Percentiles rank a stretch among this genome's conserved stretches.
Evolutionary conservation across 2,888 invertebrate genomes (phyloP).

Genomic region (Thumatha senex): DNA sequence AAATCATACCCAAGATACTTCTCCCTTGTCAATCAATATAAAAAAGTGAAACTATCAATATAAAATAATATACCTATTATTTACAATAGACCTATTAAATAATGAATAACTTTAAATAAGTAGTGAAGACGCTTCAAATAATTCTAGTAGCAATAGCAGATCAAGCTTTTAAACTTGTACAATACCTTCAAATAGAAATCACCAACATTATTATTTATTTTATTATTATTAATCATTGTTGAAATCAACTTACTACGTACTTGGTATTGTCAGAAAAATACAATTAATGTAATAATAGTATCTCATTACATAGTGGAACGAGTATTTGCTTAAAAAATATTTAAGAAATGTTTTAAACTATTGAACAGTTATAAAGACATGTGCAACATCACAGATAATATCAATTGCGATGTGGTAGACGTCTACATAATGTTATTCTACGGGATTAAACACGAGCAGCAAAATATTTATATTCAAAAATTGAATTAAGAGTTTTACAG

Average conservation of each 20-base stretch:
- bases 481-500: neutral
- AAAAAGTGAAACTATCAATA: conserved; percentile 72
- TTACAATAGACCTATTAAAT: conserved; percentile 72
- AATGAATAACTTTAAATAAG: conserved; percentile 54
- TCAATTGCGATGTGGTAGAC: conserved; percentile 74
- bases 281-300: too few species aligned
- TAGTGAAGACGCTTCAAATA: conserved; percentile 62
- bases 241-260: neutral
- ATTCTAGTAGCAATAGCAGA: conserved; percentile 52
- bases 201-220: too few species aligned
- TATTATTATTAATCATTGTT: conserved; percentile 24
- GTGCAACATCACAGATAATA: conserved; percentile 70
- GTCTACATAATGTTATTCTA: conserved; percentile 66
- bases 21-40: conserved; percentile 46
- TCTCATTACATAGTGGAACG: neutral
- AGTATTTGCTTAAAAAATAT: conserved; percentile 20
- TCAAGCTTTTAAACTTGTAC: conserved; percentile 46
- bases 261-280: too few species aligned
- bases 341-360: conserved; percentile 27
- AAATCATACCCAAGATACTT: conserved; percentile 43
- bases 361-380: conserved; percentile 73
- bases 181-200: conserved; percentile 24
- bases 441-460: neutral
- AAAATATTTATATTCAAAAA: neutral
- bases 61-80: conserved; percentile 81